These are phyloP conservation scores for Leptopilina myrica DNA, from an alignment of 2,888 invertebrate species.

Conservation along the genomic window DNA sequence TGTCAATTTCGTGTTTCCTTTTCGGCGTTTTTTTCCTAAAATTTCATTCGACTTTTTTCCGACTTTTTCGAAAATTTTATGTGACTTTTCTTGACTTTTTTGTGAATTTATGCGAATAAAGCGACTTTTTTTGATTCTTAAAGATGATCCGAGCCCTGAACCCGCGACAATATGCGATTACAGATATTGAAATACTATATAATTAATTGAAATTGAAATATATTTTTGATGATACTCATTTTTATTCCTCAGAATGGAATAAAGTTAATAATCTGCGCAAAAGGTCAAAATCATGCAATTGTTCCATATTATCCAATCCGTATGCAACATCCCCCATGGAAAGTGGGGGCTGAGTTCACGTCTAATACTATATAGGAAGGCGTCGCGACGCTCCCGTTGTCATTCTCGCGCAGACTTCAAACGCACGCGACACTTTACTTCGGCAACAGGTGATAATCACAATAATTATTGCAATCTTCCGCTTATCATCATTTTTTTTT, in stretches of 20 bases:
- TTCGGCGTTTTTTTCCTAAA: no score
- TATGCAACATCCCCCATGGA: conserved; percentile 62
- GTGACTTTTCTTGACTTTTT: no score
- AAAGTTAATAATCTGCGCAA: conserved; percentile 41
- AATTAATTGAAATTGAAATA: no score
- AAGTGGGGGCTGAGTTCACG: conserved; percentile 59
- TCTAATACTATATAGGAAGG: conserved; percentile 71
- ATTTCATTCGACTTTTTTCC: no score
- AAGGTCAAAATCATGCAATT: conserved; percentile 42
- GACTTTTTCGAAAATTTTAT: no score
- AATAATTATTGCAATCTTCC: not conserved
- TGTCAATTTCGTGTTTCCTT: no score
- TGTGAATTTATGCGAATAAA: no score
- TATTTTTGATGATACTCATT: not conserved
- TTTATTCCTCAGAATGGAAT: not conserved
- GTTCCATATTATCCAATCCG: conserved; percentile 47
- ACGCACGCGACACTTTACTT: conserved; percentile 59
- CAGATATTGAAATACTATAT: no score
- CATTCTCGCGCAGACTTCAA: conserved; percentile 72
- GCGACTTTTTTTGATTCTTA: no score
- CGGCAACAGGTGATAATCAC: conserved; percentile 42
- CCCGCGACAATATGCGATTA: no score
- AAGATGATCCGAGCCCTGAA: no score
- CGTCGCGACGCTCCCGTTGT: conserved; percentile 67
- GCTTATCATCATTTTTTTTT: not conserved